Evolutionary conservation across 2,113 vertebrate species (phyloP), one percentile per base, ranked within the genome.

Genomic region (Phylloscopus whistleri): DNA sequence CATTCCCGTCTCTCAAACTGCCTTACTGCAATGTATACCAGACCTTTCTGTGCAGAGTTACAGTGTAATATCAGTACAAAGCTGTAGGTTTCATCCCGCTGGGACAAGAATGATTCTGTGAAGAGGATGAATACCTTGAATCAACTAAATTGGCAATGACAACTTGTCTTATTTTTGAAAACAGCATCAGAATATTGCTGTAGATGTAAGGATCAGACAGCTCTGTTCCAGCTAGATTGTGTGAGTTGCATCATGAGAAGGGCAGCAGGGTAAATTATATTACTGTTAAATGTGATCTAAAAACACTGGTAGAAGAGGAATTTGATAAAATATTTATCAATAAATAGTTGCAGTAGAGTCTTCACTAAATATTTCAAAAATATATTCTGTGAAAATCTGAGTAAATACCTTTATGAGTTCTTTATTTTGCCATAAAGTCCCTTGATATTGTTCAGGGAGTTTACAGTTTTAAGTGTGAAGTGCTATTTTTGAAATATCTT

Each of bases 1-100:
- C 33, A 30, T 73, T 46, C 56, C 35, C 55, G 20, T 33, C 17
- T 30, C 52, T 73, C 59, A 15, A 51, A 15, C 30, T 58, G 28
- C 7, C 21, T 49, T 23, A 4, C 49, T 53, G 46, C 35, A 5
- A 6, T 21, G 3, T 1, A 0, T 23, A 7, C 49, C 11, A 6
- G 11, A 5, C 16, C 24, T 3, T 53, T 67, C 21, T 46, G 27
- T 39, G 30, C 22, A 48, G 27, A 44, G 35, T 49, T 75, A 30
- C 10, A 9, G 39, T 28, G n/a, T 44, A 67, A 37, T 53, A 31
- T 35, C 51, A 68, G 2, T 17, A 18, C 20, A 59, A 26, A 63
- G 70, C 39, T 77, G 31, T 49, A 28, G 48, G 23, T 55, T 63
- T 92, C 8, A 19, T 60, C 26, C 49, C 15, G 0, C 1, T 19